phyloP scores from a whole-genome alignment of 2,797 vertebrate species.

The Xyrichtys novacula region DNA sequence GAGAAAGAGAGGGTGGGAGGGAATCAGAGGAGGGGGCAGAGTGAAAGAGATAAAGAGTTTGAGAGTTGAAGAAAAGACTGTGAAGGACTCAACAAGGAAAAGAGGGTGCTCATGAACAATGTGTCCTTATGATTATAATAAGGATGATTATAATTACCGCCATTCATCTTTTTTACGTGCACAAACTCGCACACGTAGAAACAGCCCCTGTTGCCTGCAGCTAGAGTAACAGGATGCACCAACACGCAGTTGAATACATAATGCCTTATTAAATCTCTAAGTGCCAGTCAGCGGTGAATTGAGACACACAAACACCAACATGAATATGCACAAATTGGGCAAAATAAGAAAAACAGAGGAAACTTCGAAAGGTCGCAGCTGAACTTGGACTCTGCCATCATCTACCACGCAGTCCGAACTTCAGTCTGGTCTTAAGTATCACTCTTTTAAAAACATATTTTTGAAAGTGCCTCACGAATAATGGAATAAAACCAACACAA shows the following conservation, averaged over 20 bases:
- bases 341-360: not conserved
- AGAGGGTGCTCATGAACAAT: constrained; percentile 51
- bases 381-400: constrained; percentile 4
- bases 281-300: constrained; percentile 32
- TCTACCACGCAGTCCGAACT: constrained; percentile 21
- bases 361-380: not conserved
- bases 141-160: constrained; percentile 62
- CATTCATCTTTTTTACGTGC: constrained; percentile 56
- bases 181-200: constrained; percentile 38
- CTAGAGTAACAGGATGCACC: constrained; percentile 48
- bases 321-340: not conserved
- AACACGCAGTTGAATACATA: constrained; percentile 64
- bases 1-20: constrained; percentile 14
- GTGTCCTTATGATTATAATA: constrained; percentile 59
- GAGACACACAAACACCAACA: constrained; percentile 13
- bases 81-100: constrained; percentile 51
- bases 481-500: not conserved
- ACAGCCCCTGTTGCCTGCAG: constrained; percentile 43
- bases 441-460: not conserved
- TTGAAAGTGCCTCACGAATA: not conserved
- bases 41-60: constrained; percentile 37
- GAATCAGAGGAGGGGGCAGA: constrained; percentile 22
- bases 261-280: constrained; percentile 58
- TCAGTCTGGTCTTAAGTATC: not conserved
- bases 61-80: constrained; percentile 40